Evolutionary conservation across 1,140 invertebrate genomes (phyloP), one percentile per base, ranked within the genome.

Genomic region (Ips nitidus): DNA sequence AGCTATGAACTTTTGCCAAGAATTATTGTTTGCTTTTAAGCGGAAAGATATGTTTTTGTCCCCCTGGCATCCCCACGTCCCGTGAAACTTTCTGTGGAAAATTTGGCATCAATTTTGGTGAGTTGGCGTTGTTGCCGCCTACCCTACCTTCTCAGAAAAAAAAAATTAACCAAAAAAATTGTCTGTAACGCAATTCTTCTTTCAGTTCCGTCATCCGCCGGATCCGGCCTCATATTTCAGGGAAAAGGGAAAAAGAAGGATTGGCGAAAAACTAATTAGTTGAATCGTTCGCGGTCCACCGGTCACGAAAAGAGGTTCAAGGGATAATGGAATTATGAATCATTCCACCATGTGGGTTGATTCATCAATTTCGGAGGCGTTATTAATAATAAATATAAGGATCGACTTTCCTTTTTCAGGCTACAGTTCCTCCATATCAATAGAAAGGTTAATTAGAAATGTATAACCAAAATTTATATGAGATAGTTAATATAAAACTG

Each of bases 11-110:
- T 63, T 63, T 63, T 52, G 47, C 40, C 47, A 52, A 63, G 61
- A 63, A 63, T 63, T 63, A 63, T 63, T 63, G 61, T 63, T 63
- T 63, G 61, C 61, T 52, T 52, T 63, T 63, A 63, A 63, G 61
- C 61, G 61, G 61, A 63, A 63, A 63, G 61, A 63, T 63, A 37
- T 63, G 50, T 63, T 61, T 47, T 47, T 37, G 57, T 22, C 22
- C 57, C 57, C 45, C 6, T 1, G 45, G 45, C 8, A 37, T 55
- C 52, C 52, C 1, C 2, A 55, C 5, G 8, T 5, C 52, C n/a
- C 45, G 45, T 4, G n/a, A 47, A n/a, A n/a, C 45, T 5, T 47
- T 5, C n/a, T 4, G 45, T n/a, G 45, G n/a, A 4, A 4, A n/a
- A 4, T 5, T 5, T n/a, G 45, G 4, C 4, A 47, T 1, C 45